Evolutionary conservation across 2,113 vertebrate genomes (phyloP).

Genomic region (Syngnathus floridae): DNA sequence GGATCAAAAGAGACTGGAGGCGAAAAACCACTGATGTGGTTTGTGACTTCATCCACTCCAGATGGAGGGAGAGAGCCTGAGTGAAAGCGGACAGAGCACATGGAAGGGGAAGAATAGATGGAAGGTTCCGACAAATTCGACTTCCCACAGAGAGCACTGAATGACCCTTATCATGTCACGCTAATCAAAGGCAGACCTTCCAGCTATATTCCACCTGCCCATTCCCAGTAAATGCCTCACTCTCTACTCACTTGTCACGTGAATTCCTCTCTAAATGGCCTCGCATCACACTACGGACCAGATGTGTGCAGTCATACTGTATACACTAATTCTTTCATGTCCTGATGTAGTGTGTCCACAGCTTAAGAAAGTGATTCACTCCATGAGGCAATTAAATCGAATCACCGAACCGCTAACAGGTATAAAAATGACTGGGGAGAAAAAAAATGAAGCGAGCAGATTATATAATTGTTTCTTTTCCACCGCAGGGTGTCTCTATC

Average conservation of each 20-base stretch:
- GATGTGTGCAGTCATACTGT: conserved; percentile 37
- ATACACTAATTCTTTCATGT: neutral
- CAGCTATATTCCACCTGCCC: conserved; percentile 46
- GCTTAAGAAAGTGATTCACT: neutral
- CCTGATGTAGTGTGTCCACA: neutral
- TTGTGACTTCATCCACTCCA: conserved; percentile 88
- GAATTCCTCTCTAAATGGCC: conserved; percentile 66
- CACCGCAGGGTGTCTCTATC: neutral
- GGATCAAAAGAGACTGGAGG: conserved; percentile 81
- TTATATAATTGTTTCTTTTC: neutral
- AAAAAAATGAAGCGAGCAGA: neutral
- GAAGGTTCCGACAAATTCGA: conserved; percentile 40
- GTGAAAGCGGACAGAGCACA: conserved; percentile 11
- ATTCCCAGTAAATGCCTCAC: conserved; percentile 43
- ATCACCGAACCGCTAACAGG: neutral
- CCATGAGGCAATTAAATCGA: neutral
- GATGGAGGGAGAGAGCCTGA: conserved; percentile 70
- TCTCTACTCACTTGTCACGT: conserved; percentile 59
- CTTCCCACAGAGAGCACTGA: conserved; percentile 71
- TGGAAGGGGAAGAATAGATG: conserved; percentile 21
- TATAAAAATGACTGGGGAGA: neutral
- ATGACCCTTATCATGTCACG: conserved; percentile 67
- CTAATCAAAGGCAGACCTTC: conserved; percentile 80
- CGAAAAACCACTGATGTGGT: conserved; percentile 88
- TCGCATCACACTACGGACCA: conserved; percentile 56